These are phyloP conservation scores for Drosophila crucigera DNA, from an alignment of 2,888 invertebrate genomes.

Conservation along the genomic window DNA sequence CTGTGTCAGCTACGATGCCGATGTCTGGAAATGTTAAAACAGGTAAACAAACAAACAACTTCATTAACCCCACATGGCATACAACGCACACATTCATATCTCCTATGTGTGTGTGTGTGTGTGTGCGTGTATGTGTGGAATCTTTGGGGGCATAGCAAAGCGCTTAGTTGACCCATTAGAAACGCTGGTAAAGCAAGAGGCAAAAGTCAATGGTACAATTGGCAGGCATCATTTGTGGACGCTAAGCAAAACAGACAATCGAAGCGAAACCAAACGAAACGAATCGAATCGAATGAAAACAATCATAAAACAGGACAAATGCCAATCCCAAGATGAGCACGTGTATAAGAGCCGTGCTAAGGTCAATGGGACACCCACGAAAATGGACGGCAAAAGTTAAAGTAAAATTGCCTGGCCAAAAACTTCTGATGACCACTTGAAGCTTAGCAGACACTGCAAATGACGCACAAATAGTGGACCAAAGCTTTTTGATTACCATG, in stretches of 20 bases:
- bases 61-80: constrained; percentile 74
- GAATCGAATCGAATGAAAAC: constrained; percentile 53
- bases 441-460: constrained; percentile 58
- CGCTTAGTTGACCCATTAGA: constrained; percentile 73
- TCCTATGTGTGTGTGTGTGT: constrained; percentile 19
- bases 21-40: constrained; percentile 40
- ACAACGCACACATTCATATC: constrained; percentile 34
- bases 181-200: constrained; percentile 58
- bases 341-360: constrained; percentile 42
- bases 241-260: constrained; percentile 70
- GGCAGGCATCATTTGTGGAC: constrained; percentile 68
- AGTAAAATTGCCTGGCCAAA: constrained; percentile 49
- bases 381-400: constrained; percentile 36
- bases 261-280: constrained; percentile 44
- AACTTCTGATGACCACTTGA: constrained; percentile 65
- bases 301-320: constrained; percentile 59
- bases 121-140: constrained; percentile 23
- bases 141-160: constrained; percentile 44
- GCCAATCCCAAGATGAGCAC: constrained; percentile 50
- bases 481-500: constrained; percentile 68
- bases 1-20: constrained; percentile 26
- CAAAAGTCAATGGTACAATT: constrained; percentile 71
- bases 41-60: constrained; percentile 75
- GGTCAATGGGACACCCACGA: constrained; percentile 45
- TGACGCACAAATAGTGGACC: constrained; percentile 54